Base-by-base conservation (phyloP, 2,888 invertebrate species). In the Liodrosophila aerea region DNA sequence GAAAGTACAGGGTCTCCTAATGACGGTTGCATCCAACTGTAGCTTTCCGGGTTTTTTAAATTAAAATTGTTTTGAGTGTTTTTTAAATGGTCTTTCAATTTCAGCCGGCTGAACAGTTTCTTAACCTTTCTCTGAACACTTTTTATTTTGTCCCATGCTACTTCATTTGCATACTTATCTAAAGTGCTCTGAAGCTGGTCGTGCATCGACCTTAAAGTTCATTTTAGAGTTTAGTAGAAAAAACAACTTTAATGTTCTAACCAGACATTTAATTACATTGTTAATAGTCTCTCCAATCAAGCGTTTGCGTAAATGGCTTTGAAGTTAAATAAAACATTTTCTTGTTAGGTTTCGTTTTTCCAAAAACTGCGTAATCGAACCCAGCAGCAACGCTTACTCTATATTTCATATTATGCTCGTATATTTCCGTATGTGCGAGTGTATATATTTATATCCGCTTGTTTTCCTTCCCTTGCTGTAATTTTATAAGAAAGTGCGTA, bases 111-210 rank as follows among this genome's bases (percentile, higher is more conserved):
- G n/a, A 9, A 51, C 56, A 65, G 49, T 67, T 57, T 30, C 8
- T 61, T 57, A 46, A 57, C 44, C 43, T 27, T 18, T 50, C 16
- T 8, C 27, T 18, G 13, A 39, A 33, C 34, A 29, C 3, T 22
- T 22, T 22, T 22, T 22, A 5, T 22, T 22, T 22, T 22, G 22
- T 5, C 5, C 5, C 2, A 4, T 22, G 5, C 3, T 22, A 22
- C 53, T 68, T 59, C 34, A 56, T 71, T 58, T 60, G 33, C 54
- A 68, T 71, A 54, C 41, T 47, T 34, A 29, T 36, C 15, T 11
- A 39, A 62, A 70, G 64, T 60, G 33, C 45, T 59, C 31, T 66
- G 57, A 74, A 53, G 57, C 39, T 13, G 1, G 18, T 22, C 18
- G 58, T 40, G 27, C 49, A 61, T 41, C 54, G 54, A 54, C 46